Evolutionary conservation across 2,113 vertebrate genomes (phyloP), one percentile per base, ranked within the genome.

Genomic region (Neolamprologus variostigma): DNA sequence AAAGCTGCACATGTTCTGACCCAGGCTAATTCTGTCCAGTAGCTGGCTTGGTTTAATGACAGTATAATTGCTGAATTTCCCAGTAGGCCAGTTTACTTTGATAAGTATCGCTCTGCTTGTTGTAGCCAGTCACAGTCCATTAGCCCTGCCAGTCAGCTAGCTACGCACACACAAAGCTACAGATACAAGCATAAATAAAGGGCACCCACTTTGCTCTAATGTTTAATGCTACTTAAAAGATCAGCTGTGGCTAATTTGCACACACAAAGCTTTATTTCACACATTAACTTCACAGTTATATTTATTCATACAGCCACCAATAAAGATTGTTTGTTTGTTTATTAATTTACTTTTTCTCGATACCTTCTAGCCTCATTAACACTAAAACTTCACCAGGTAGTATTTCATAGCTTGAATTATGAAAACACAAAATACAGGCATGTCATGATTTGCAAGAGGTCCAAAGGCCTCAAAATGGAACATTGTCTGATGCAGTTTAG

Each of bases 81-180:
- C 89, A 81, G 80, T 54, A 33, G 91, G 45, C 78, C 45, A 80
- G 80, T 89, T 90, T 66, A 87, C 82, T 61, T 78, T 91, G 89
- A 92, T 92, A 86, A 91, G 82, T 83, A 90, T 91, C 86, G 6
- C 54, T 80, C 54, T 79, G 87, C 86, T 78, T 73, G 47, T 83
- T 86, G 84, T 83, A 89, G 40, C 50, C 88, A 71, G 82, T 82
- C 80, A 61, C 63, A 82, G 83, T 59, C 91, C 57, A 88, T 93
- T 93, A 93, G 83, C 71, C 33, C 82, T 84, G 86, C 54, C 88
- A 82, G 53, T 80, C 76, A 85, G 63, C 51, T 80, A 80, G 9
- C 21, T 8, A 33, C 12, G 35, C 13, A 19, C 55, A 35, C 26
- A 73, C 40, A 47, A 45, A 79, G 51, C 42, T 55, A 88, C 76